Evolutionary conservation across 2,797 vertebrate species (phyloP).

Genomic region (Sebastes reedi): DNA sequence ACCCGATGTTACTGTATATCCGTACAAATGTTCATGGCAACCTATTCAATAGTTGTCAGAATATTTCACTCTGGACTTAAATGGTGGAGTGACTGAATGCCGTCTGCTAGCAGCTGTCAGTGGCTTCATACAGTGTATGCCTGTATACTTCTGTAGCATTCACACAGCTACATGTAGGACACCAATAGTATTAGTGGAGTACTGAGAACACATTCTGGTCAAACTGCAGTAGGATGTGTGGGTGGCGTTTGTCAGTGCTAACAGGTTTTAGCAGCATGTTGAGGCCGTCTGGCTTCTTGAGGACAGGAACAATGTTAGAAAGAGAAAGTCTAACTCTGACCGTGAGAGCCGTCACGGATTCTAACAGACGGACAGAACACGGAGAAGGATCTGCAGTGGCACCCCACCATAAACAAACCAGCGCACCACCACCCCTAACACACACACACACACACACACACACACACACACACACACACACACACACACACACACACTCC

Average conservation of each 20-base stretch:
- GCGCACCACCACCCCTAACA: neutral
- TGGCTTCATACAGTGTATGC: neutral
- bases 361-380: slow-evolving; percentile 15
- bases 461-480: neutral
- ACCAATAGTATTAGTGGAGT: neutral
- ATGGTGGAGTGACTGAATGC: neutral
- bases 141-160: neutral
- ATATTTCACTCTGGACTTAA: neutral
- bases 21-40: neutral
- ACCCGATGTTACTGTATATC: too few relatives aligned
- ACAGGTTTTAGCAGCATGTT: neutral
- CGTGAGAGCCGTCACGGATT: neutral
- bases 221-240: too few relatives aligned
- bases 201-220: too few relatives aligned
- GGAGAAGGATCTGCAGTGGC: slow-evolving; percentile 6
- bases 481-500: neutral
- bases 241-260: too few relatives aligned
- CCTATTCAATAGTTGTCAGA: neutral
- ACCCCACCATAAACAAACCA: slow-evolving; percentile 3
- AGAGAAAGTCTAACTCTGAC: neutral
- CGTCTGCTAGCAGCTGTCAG: neutral
- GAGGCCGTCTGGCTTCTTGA: neutral
- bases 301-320: neutral
- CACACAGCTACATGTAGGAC: neutral
- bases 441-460: too few relatives aligned